Evolutionary conservation across 2,113 vertebrate species (phyloP), one percentile per base, ranked within the genome.

Genomic region (Beaufortia kweichowensis): DNA sequence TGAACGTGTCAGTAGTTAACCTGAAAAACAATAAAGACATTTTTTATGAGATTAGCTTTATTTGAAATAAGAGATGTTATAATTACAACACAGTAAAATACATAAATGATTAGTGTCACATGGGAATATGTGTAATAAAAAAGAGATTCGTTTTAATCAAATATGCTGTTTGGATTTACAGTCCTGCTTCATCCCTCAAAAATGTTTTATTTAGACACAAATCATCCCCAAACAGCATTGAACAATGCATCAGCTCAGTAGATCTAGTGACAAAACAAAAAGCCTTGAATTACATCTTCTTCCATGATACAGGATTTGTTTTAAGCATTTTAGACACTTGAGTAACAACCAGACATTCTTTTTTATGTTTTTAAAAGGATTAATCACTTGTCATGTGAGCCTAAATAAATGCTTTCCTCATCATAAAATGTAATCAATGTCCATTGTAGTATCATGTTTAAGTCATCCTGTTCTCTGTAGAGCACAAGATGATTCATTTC

Each of bases 401-500:
- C 50, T 46, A 21, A 26, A 11, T n/a, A 29, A 4, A 69, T 33
- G 17, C n/a, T 1, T 21, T 26, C 12, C 6, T 4, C 21, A 53
- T 68, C 29, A 24, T 14, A 35, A 39, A 23, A 21, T 17, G 21
- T 3, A 21, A 4, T 23, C 24, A 31, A 8, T 43, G n/a, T 23
- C 29, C 29, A 31, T 28, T 41, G 24, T 72, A 59, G 50, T 61
- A 15, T 26, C 39, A 63, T 28, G 66, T 48, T 65, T 65, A 48
- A 73, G 59, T 83, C 39, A 85, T 76, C 68, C 35, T 39, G 15
- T 23, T 26, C n/a, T 48, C 63, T 68, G 57, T 26, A 24, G 60
- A 69, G 59, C 29, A 28, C n/a, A 35, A 29, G 65, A 69, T 83
- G 67, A 79, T 79, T 85, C 81, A 85, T 81, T 65, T 35, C 60